These are phyloP conservation scores for Drosophila maculinotata DNA, from an alignment of 2,888 invertebrate species.

Conservation along the genomic window DNA sequence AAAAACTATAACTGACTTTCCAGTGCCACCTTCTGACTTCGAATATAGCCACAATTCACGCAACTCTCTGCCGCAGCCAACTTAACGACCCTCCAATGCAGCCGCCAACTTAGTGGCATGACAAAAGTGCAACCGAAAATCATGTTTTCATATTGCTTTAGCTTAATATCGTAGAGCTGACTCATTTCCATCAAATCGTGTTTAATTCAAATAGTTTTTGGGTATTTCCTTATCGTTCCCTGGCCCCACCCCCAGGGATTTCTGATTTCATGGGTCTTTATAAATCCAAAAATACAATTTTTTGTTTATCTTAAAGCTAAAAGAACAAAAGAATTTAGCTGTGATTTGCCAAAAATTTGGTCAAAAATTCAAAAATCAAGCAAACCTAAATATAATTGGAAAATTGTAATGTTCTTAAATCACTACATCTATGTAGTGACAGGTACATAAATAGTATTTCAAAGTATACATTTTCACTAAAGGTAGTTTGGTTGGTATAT, in stretches of 20 bases:
- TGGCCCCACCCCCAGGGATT: too few species aligned
- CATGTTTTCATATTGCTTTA: neutral
- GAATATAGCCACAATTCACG: neutral
- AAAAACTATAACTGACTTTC: constrained; percentile 10
- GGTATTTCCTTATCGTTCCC: neutral
- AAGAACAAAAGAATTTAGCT: neutral
- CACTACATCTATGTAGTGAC: neutral
- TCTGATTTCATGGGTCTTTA: neutral
- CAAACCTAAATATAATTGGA: neutral
- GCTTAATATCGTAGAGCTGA: neutral
- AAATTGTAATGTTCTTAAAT: neutral
- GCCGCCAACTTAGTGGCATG: constrained; percentile 22
- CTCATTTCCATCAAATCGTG: neutral
- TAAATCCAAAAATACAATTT: neutral
- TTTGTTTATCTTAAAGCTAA: neutral
- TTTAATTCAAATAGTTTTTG: neutral
- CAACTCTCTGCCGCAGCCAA: constrained; percentile 17
- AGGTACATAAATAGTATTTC: neutral
- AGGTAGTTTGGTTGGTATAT: too few species aligned
- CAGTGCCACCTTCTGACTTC: constrained; percentile 2
- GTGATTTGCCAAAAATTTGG: neutral
- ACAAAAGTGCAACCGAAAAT: neutral
- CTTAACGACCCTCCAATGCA: constrained; percentile 7
- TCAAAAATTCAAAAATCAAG: neutral
- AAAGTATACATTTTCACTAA: too few species aligned